phyloP scores from a whole-genome alignment of 2,113 vertebrate species.

The Romanogobio albipinnatus region DNA sequence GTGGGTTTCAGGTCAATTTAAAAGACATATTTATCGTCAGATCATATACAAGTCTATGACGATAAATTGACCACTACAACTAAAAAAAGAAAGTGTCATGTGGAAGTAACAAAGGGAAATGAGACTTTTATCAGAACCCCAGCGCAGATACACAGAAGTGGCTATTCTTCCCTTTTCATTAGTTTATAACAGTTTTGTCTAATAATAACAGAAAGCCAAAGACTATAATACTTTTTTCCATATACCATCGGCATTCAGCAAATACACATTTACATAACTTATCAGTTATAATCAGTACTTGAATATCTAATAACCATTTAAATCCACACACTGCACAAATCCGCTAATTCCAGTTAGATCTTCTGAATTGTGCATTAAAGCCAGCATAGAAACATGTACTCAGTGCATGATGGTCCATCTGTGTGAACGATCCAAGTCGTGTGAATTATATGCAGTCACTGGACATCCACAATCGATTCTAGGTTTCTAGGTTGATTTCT shows the following conservation, averaged over 20 bases:
- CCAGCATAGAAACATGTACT: neutral
- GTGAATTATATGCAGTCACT: neutral
- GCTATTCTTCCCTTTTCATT: neutral
- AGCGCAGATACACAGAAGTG: neutral
- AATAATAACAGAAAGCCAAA: neutral
- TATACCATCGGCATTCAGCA: neutral
- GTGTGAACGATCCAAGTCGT: neutral
- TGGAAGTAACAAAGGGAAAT: neutral
- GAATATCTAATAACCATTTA: neutral
- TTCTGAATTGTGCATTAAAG: neutral
- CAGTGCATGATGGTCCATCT: neutral
- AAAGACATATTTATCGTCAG: no score
- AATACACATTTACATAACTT: neutral
- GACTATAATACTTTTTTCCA: neutral
- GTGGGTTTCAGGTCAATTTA: no score
- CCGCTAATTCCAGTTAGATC: neutral
- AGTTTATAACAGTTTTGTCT: neutral
- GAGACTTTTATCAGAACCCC: neutral
- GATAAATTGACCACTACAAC: no score
- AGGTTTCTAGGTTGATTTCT: neutral
- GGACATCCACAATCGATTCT: neutral
- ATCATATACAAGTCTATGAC: no score
- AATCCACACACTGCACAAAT: neutral
- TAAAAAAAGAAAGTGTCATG: neutral
- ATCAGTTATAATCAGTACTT: neutral